phyloP scores from a whole-genome alignment of 2,888 invertebrate genomes.

The Uropetala carovei region DNA sequence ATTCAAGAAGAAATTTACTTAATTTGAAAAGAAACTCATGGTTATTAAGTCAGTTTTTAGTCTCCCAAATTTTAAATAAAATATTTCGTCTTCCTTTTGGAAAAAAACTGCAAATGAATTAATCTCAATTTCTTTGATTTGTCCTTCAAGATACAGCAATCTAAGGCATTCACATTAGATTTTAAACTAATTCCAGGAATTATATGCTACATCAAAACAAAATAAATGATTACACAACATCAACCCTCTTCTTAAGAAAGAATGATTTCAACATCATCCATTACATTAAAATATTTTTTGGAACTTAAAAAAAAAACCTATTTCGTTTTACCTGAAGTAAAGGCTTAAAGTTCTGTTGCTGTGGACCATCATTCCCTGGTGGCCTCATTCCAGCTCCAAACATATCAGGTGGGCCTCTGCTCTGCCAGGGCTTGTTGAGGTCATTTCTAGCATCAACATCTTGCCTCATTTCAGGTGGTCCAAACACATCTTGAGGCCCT shows the following conservation, averaged over 20 bases:
- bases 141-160: too few relatives aligned
- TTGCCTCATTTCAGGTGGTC: background rate
- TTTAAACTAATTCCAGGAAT: background rate
- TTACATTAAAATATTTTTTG: background rate
- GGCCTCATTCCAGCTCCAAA: slow-evolving; percentile 5
- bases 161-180: background rate
- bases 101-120: too few relatives aligned
- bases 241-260: background rate
- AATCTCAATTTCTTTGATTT: too few relatives aligned
- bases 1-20: too few relatives aligned
- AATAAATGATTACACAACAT: background rate
- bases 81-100: too few relatives aligned
- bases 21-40: too few relatives aligned
- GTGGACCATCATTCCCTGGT: background rate
- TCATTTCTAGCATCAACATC: slow-evolving; percentile 5
- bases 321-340: slow-evolving; percentile 19
- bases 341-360: slow-evolving; percentile 35
- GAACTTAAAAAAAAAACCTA: background rate
- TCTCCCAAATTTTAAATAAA: too few relatives aligned
- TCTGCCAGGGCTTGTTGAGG: slow-evolving; percentile 42
- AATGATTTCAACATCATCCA: background rate
- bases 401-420: slow-evolving; percentile 24
- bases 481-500: slow-evolving; percentile 3
- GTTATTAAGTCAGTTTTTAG: too few relatives aligned
- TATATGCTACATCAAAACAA: background rate